Percentiles rank a stretch among this genome's conserved stretches.
These are phyloP conservation scores for Seriola quinqueradiata DNA, from an alignment of 2,113 vertebrate species.

Conservation along the genomic window DNA sequence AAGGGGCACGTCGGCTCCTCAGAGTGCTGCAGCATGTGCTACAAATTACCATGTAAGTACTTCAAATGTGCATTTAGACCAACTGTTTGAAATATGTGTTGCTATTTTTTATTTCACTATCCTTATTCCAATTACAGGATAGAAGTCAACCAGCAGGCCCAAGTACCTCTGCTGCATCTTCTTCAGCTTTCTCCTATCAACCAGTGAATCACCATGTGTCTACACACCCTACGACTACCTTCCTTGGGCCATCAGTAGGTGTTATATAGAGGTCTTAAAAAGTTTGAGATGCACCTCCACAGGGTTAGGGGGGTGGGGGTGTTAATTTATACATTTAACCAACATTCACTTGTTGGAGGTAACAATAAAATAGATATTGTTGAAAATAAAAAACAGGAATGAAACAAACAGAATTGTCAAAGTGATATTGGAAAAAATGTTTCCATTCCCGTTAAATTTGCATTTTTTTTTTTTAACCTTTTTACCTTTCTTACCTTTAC, in stretches of 20 bases:
- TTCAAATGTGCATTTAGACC: neutral
- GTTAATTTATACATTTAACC: no score
- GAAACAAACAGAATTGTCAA: no score
- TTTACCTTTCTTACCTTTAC: no score
- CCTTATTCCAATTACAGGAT: conserved; percentile 24
- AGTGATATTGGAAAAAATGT: no score
- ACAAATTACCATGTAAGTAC: conserved; percentile 50
- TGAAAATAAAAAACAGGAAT: no score
- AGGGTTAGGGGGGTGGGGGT: no score
- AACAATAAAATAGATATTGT: no score
- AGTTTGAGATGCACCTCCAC: no score
- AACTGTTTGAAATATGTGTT: neutral
- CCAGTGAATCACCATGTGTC: neutral
- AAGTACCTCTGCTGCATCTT: neutral
- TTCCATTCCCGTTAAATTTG: no score
- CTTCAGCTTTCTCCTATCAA: neutral
- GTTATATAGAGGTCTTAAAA: neutral
- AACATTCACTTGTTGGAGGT: no score
- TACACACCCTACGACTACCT: neutral
- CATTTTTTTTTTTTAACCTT: no score
- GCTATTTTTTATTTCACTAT: neutral
- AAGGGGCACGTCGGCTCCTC: conserved; percentile 11
- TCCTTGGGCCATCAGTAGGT: conserved; percentile 30
- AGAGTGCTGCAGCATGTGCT: neutral
- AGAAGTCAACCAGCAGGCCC: neutral